Conservation (phyloP, 2,888 invertebrate species). For the Mactromeris polynyma region DNA sequence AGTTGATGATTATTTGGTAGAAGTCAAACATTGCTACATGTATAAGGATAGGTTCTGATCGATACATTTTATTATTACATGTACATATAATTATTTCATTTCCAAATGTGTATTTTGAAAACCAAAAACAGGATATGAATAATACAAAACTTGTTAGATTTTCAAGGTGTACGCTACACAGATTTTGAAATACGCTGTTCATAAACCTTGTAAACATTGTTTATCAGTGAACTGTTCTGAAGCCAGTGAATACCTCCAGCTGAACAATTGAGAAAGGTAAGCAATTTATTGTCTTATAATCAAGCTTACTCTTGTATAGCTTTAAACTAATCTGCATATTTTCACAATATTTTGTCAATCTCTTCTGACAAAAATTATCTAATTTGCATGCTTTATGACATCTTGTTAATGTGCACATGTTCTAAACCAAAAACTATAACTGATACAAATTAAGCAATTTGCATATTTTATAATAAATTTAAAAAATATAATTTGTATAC, state of each 20-base stretch:
- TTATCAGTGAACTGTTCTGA: neutral
- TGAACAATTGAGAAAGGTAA: neutral
- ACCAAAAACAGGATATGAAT: neutral
- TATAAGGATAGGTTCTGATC: neutral
- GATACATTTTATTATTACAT: neutral
- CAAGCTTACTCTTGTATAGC: no score
- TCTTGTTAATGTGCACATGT: no score
- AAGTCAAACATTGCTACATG: neutral
- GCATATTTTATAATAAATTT: no score
- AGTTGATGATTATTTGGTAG: neutral
- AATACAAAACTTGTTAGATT: neutral
- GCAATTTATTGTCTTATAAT: neutral
- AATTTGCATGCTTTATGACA: no score
- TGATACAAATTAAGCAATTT: no score
- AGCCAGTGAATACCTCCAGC: neutral
- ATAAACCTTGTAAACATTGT: neutral
- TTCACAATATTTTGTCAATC: no score
- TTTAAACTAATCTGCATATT: no score
- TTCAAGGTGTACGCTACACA: neutral
- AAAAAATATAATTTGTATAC: no score
- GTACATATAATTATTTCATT: neutral
- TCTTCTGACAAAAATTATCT: no score
- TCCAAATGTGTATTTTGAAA: neutral
- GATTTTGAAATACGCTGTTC: neutral
- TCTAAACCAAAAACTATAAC: no score